Conservation (phyloP, 2,797 vertebrate genomes). For the Myotis pilosus region DNA sequence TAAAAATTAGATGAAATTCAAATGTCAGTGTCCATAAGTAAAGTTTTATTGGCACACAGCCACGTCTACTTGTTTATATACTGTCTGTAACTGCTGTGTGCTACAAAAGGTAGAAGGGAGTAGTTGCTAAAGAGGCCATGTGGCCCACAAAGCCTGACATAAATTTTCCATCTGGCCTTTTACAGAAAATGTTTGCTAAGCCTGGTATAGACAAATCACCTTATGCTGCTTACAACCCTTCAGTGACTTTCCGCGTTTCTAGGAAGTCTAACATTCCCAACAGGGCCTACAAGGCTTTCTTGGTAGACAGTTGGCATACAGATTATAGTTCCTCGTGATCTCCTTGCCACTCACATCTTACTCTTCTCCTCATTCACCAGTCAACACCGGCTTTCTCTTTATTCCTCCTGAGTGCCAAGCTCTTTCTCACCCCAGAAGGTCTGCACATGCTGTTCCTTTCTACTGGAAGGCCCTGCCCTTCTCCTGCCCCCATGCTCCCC, state of each 20-base stretch:
- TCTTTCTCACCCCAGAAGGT: neutral
- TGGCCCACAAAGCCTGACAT: neutral
- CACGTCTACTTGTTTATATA: fast-evolving
- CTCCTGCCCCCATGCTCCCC: neutral
- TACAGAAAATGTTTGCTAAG: neutral
- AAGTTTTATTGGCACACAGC: neutral
- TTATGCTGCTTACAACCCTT: neutral
- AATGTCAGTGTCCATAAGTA: neutral
- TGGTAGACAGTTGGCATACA: neutral
- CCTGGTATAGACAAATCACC: neutral
- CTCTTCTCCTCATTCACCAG: neutral
- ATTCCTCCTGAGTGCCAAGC: neutral
- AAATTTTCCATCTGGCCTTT: neutral
- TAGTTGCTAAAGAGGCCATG: neutral
- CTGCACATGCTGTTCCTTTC: neutral
- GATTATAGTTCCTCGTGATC: too few species aligned
- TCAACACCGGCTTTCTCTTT: neutral
- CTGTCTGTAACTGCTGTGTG: neutral
- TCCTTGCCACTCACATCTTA: neutral
- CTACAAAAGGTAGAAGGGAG: neutral
- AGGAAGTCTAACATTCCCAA: neutral
- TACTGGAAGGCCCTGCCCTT: neutral
- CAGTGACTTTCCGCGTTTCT: neutral
- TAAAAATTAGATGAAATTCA: neutral
- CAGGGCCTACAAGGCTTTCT: neutral